Evolutionary conservation across 2,888 invertebrate species (phyloP).

Genomic region (Synanthedon formicaeformis): DNA sequence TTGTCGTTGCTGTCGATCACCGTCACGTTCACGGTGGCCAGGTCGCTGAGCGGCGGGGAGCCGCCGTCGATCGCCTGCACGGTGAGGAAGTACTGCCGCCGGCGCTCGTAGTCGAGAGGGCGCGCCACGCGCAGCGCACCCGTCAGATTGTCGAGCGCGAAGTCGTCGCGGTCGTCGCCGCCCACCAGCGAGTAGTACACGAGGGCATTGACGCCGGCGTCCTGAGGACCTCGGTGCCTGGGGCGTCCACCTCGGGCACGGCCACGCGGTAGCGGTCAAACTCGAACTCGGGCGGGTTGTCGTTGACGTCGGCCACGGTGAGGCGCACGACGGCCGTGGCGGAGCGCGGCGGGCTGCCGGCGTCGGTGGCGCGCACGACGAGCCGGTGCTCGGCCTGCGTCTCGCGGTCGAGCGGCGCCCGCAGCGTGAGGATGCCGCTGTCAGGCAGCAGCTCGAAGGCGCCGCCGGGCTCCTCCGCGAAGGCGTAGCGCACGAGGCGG

Average conservation of each 20-base stretch:
- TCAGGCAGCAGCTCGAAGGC: slow-evolving; percentile 85
- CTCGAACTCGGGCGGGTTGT: slow-evolving; percentile 96
- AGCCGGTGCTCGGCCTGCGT: slow-evolving; percentile 85
- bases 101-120: slow-evolving; percentile 88
- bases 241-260: slow-evolving; percentile 81
- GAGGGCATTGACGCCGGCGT: slow-evolving; percentile 93
- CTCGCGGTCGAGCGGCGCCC: slow-evolving; percentile 89
- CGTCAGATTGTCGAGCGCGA: slow-evolving; percentile 78
- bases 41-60: slow-evolving; percentile 87
- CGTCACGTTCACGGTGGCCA: slow-evolving; percentile 88
- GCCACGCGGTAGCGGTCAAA: slow-evolving; percentile 82
- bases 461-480: slow-evolving; percentile 71
- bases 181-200: slow-evolving; percentile 89
- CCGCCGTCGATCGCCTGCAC: slow-evolving; percentile 93
- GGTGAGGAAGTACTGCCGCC: slow-evolving; percentile 86
- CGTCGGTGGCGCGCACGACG: slow-evolving; percentile 85
- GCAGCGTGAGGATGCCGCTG: slow-evolving; percentile 88
- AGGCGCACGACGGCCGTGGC: slow-evolving; percentile 78
- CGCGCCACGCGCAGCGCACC: slow-evolving; percentile 84
- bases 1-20: slow-evolving; percentile 91
- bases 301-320: slow-evolving; percentile 91
- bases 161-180: slow-evolving; percentile 90
- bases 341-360: slow-evolving; percentile 80
- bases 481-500: slow-evolving; percentile 84
- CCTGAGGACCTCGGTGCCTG: slow-evolving; percentile 86